Evolutionary conservation across 2,888 invertebrate genomes (phyloP), one percentile per base, ranked within the genome.

Genomic region (Campoplex nolae): DNA sequence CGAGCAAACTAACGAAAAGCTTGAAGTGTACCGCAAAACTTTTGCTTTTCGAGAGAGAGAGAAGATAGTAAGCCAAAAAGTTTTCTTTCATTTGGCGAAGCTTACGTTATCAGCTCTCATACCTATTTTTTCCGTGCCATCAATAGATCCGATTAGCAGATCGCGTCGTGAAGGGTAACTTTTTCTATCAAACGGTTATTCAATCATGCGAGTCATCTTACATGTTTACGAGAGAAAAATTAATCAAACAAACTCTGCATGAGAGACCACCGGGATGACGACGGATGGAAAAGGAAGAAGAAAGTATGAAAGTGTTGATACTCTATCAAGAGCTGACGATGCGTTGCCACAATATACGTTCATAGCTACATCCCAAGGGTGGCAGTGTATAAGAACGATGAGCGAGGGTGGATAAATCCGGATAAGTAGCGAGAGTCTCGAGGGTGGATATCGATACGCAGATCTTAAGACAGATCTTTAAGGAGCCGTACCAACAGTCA

Each of bases 381-480:
- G 62, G 11, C 48, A 68, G 38, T 76, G n/a, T 38, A 56, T 38
- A 56, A 65, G 71, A 56, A 58, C 42, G 35, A 51, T 45, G 23
- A 56, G 45, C 23, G 58, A 73, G 73, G 74, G 58, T 42, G 23
- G 83, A 74, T 75, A 79, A 79, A 48, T 83, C 74, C 58, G 74
- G 85, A 85, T 78, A 65, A 82, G 87, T 70, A 51, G 82, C 71
- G 73, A 38, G 38, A 32, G 45, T 28, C 54, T 42, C n/a, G 74
- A 77, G 84, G 88, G 81, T 73, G 81, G 89, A 89, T 92, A 92
- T 92, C 90, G 89, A 90, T 82, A 83, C 88, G 87, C 88, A 90
- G 91, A 93, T 93, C 92, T 93, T 92, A 92, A 92, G 91, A 92
- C 90, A 91, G 92, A 91, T 90, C 91, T 90, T 87, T 89, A 86